phyloP scores from a whole-genome alignment of 2,797 vertebrate species.

The Hozukius guyotensis region DNA sequence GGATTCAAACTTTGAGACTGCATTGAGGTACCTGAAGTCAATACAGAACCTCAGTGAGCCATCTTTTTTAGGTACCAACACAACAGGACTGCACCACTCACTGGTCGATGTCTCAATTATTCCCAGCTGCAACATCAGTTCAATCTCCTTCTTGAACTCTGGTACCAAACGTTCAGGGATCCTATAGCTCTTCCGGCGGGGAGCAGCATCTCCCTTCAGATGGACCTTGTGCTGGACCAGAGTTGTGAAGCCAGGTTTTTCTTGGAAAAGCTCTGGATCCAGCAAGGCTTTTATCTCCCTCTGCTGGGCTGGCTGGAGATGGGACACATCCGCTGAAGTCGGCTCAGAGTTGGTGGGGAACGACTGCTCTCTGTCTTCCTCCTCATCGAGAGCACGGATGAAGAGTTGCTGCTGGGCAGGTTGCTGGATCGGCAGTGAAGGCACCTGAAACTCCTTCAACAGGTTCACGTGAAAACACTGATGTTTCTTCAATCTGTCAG shows the following conservation, averaged over 20 bases:
- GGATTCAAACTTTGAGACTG: background rate
- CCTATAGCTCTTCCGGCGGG: too few species aligned
- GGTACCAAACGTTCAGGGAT: background rate
- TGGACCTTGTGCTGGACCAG: too few species aligned
- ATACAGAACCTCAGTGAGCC: background rate
- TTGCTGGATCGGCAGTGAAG: background rate
- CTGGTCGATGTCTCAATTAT: background rate
- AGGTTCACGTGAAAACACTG: background rate
- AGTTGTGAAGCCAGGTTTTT: too few species aligned
- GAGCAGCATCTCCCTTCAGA: too few species aligned
- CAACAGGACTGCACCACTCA: background rate
- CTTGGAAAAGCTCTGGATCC: background rate
- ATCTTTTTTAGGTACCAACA: background rate
- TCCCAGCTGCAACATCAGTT: background rate
- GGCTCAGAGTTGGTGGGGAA: too few species aligned
- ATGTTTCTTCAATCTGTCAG: background rate
- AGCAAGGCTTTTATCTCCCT: background rate
- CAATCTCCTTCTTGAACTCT: background rate
- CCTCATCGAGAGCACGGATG: too few species aligned
- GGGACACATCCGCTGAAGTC: too few species aligned
- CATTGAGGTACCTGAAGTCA: background rate
- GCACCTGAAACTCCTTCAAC: background rate
- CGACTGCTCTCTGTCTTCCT: too few species aligned
- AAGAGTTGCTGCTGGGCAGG: too few species aligned
- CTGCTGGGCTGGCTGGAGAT: too few species aligned